These are phyloP conservation scores for Volucella inflata DNA, from an alignment of 2,888 invertebrate species.

Conservation along the genomic window DNA sequence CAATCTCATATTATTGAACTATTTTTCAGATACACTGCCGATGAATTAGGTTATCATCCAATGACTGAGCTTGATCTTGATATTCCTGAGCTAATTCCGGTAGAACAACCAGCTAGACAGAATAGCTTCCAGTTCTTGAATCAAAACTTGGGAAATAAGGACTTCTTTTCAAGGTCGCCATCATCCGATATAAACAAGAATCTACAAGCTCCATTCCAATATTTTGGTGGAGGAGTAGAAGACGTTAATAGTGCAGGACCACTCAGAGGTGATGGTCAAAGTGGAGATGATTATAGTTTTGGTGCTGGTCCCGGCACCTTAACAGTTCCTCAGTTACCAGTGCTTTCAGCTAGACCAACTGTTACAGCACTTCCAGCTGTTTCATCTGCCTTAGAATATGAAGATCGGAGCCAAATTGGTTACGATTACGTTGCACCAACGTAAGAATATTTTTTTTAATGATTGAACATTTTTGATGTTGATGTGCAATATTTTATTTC, in stretches of 20 bases:
- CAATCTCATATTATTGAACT: not conserved
- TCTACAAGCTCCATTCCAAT: conserved; percentile 32
- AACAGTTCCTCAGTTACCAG: too few species aligned
- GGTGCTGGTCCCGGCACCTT: not conserved
- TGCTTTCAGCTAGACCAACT: too few species aligned
- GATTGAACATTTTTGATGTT: too few species aligned
- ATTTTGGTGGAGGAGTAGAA: not conserved
- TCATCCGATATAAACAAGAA: conserved; percentile 13
- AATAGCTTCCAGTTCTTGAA: conserved; percentile 82
- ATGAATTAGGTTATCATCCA: conserved; percentile 83
- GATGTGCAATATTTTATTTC: too few species aligned
- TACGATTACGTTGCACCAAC: conserved; percentile 79
- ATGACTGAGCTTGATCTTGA: conserved; percentile 83
- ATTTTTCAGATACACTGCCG: conserved; percentile 81
- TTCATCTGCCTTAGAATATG: too few species aligned
- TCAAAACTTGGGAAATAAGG: conserved; percentile 78
- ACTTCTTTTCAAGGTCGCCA: conserved; percentile 26
- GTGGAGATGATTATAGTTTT: conserved; percentile 81
- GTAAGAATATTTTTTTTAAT: conserved; percentile 66
- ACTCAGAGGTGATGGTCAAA: conserved; percentile 80
- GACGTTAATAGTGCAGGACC: conserved; percentile 55
- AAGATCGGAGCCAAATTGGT: conserved; percentile 68
- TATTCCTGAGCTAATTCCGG: conserved; percentile 78
- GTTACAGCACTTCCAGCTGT: too few species aligned
- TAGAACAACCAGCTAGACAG: conserved; percentile 64